Evolutionary conservation across 2,113 vertebrate species (phyloP).

Genomic region (Phainopepla nitens): DNA sequence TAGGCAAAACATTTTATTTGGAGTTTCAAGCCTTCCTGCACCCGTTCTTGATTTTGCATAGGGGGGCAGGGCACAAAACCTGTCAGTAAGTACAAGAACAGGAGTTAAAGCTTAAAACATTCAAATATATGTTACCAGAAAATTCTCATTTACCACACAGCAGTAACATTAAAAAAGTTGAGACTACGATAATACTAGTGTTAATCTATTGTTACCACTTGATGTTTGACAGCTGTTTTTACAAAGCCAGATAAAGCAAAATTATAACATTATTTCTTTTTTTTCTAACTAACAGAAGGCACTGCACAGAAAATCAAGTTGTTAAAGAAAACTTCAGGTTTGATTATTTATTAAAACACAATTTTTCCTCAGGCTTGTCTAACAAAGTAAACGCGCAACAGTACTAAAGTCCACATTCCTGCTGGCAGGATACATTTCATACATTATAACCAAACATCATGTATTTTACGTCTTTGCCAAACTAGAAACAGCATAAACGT

Average conservation of each 20-base stretch:
- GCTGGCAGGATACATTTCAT: neutral
- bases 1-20: neutral
- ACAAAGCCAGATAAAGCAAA: neutral
- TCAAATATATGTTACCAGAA: neutral
- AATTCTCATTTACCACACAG: neutral
- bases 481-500: neutral
- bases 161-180: neutral
- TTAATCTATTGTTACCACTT: neutral
- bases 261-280: neutral
- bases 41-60: neutral
- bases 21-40: neutral
- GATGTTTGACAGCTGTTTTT: neutral
- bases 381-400: neutral
- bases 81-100: neutral
- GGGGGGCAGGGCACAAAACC: fast-evolving
- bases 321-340: neutral
- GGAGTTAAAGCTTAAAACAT: neutral
- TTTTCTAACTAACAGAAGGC: neutral
- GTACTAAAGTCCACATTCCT: neutral
- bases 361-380: neutral
- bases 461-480: neutral
- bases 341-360: neutral
- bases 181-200: neutral
- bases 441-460: neutral
- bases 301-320: neutral